Evolutionary conservation across 2,888 invertebrate species (phyloP), one percentile per base, ranked within the genome.

Genomic region (Lasioglossum morio): DNA sequence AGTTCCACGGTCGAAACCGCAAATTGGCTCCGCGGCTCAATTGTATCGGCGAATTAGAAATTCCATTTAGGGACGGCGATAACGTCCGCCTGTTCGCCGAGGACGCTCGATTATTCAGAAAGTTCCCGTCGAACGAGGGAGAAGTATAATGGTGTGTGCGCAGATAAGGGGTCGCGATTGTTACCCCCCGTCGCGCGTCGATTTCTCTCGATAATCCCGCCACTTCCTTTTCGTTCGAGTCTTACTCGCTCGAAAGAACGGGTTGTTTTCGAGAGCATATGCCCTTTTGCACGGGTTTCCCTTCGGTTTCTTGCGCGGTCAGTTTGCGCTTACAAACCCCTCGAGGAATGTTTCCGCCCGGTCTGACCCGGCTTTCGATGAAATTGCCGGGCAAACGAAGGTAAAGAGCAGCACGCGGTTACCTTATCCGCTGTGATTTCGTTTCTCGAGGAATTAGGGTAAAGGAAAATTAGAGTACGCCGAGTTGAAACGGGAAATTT

Each of bases 11-110:
- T 72, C 72, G 76, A 78, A 70, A 77, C 69, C 84, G 73, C 77
- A 79, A 89, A 88, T 86, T 90, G 77, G 73, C 79, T 77, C 23
- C 70, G 75, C 53, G 72, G 34, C 23, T 84, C 84, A 77, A 91
- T 90, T 85, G 91, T 81, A 86, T 85, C 81, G 88, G 80, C 77
- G 82, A 88, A 91, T 90, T 90, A 89, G 79, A 88, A 88, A 90
- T 91, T 90, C 88, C 88, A 91, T 89, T 91, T 87, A 75, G 75
- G 34, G 53, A 27, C n/a, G 40, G 66, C 86, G 79, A 82, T 80
- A 87, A 80, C 76, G 66, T 43, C 72, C 53, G 75, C 79, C 84
- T 46, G 75, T 77, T 79, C 75, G n/a, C 7, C 30, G 34, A 69
- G 81, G 53, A 76, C 70, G 76, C 76, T 88, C 79, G 88, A 89